phyloP scores from a whole-genome alignment of 2,113 vertebrate genomes.

The Myxocyprinus asiaticus region DNA sequence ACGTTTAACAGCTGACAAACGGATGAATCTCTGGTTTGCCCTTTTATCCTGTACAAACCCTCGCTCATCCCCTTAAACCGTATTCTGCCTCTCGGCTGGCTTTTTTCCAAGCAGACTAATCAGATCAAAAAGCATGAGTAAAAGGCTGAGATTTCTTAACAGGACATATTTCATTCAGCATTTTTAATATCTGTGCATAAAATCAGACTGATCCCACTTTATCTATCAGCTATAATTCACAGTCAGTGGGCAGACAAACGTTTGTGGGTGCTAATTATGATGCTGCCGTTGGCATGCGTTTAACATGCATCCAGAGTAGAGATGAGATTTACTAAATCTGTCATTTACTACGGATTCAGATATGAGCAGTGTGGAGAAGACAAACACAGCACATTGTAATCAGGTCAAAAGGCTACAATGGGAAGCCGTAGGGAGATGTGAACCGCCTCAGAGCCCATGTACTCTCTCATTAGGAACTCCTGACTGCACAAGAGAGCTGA shows the following conservation, averaged over 20 bases:
- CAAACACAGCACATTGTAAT: slow-evolving; percentile 43
- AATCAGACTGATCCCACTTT: neutral
- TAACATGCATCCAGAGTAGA: slow-evolving; percentile 12
- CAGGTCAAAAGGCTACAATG: slow-evolving; percentile 49
- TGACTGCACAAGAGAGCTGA: neutral
- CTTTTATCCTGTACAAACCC: slow-evolving; percentile 27
- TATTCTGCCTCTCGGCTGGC: slow-evolving; percentile 49
- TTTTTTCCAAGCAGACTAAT: slow-evolving; percentile 59
- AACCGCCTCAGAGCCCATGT: slow-evolving; percentile 16
- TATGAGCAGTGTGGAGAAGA: neutral
- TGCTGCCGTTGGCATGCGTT: slow-evolving; percentile 10
- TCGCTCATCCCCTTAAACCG: slow-evolving; percentile 42
- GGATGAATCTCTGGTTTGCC: slow-evolving; percentile 27
- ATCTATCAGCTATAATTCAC: slow-evolving; percentile 33
- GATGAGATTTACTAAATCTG: neutral
- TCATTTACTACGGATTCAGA: slow-evolving; percentile 26
- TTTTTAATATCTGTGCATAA: slow-evolving; percentile 20
- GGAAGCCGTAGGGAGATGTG: slow-evolving; percentile 26
- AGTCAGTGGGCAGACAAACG: slow-evolving; percentile 1
- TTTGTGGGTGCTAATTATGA: slow-evolving; percentile 9
- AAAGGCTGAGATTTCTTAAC: slow-evolving; percentile 62
- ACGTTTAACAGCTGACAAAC: slow-evolving; percentile 25
- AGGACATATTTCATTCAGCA: slow-evolving; percentile 63
- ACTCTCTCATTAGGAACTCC: slow-evolving; percentile 14
- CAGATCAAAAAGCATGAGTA: slow-evolving; percentile 62